These are phyloP conservation scores for Neoscelio sp. DNA, from an alignment of 2,888 invertebrate species.

Conservation along the genomic window DNA sequence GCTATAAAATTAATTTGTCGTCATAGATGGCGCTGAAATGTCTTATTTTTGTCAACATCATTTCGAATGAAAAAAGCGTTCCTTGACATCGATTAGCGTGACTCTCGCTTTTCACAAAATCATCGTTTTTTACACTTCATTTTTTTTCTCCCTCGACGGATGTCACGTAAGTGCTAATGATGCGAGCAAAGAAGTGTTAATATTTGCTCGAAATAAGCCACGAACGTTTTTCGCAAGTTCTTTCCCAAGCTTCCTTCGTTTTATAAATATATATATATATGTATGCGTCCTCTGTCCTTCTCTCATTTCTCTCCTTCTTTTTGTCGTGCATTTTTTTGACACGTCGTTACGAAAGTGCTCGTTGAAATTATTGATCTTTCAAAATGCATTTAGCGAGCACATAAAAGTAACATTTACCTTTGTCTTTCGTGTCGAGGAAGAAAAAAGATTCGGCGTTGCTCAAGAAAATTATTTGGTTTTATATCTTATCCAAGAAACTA, in stretches of 20 bases:
- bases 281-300: conserved; percentile 24
- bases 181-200: conserved; percentile 67
- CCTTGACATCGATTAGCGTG: conserved; percentile 60
- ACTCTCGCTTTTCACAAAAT: conserved; percentile 61
- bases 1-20: too few species aligned
- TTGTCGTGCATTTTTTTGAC: conserved; percentile 41
- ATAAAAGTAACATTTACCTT: conserved; percentile 61
- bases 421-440: conserved; percentile 20
- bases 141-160: conserved; percentile 35
- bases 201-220: conserved; percentile 67
- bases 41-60: too few species aligned
- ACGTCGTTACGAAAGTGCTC: conserved; percentile 56
- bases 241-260: conserved; percentile 63
- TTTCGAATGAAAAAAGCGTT: conserved; percentile 36
- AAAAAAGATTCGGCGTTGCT: conserved; percentile 27
- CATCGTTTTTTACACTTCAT: conserved; percentile 15
- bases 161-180: conserved; percentile 68
- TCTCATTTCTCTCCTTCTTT: conserved; percentile 29
- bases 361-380: conserved; percentile 66
- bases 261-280: conserved; percentile 36
- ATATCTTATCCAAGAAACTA: conserved; percentile 25
- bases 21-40: conserved; percentile 24
- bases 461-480: conserved; percentile 13
- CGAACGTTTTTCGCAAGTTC: conserved; percentile 66
- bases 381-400: conserved; percentile 56